Evolutionary conservation across 2,797 vertebrate species (phyloP).

Genomic region (Artibeus jamaicensis): DNA sequence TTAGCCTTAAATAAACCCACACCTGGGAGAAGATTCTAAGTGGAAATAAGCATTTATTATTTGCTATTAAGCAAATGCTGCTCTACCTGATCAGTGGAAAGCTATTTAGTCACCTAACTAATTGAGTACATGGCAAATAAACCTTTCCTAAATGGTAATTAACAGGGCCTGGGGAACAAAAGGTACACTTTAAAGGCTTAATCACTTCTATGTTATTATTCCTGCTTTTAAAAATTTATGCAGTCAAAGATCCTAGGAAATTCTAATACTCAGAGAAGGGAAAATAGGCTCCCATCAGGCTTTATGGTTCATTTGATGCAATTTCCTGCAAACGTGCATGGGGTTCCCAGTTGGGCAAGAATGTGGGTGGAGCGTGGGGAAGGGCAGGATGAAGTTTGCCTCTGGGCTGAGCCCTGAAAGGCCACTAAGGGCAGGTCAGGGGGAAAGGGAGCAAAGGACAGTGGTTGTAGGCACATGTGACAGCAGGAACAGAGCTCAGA

Average conservation of each 20-base stretch:
- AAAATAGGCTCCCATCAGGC: not conserved
- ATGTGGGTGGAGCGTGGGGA: not conserved
- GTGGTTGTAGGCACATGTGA: not conserved
- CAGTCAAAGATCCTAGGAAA: not conserved
- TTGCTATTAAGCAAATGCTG: conserved; percentile 56
- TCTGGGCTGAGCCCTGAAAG: not conserved
- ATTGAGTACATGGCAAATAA: conserved; percentile 57
- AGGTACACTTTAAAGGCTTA: conserved; percentile 28
- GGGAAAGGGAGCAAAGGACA: not conserved
- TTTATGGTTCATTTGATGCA: not conserved
- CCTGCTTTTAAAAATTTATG: not conserved
- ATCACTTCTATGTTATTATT: not conserved
- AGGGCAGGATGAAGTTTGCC: not conserved
- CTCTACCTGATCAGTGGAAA: conserved; percentile 42
- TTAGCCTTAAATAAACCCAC: conserved; percentile 1
- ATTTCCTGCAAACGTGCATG: not conserved
- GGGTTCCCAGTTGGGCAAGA: not conserved
- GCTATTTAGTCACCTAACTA: conserved; percentile 51
- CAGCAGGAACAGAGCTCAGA: not conserved
- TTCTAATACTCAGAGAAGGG: not conserved
- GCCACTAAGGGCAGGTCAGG: not conserved
- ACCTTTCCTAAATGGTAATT: conserved; percentile 37
- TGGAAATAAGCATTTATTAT: not conserved
- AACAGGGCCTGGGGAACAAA: conserved; percentile 49
- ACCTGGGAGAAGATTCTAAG: not conserved